Percentiles rank a stretch among this genome's conserved stretches.
phyloP scores from a whole-genome alignment of 2,888 invertebrate species.

The Isoperla grammatica region DNA sequence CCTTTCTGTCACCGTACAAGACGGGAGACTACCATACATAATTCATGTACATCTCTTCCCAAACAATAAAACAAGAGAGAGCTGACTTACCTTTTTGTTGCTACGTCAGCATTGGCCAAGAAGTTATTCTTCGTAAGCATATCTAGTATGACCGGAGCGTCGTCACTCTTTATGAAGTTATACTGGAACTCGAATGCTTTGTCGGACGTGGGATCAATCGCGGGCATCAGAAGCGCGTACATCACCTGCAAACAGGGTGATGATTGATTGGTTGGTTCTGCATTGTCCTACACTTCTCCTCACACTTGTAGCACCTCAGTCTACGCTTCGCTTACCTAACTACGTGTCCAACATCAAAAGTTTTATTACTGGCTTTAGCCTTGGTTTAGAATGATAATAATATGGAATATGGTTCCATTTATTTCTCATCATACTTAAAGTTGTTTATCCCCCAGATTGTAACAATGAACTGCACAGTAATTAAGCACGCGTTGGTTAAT shows the following conservation, averaged over 20 bases:
- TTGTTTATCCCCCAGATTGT: no score
- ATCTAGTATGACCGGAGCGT: slow-evolving; percentile 64
- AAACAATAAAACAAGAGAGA: background rate
- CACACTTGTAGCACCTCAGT: background rate
- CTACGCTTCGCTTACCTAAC: background rate
- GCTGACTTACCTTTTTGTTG: slow-evolving; percentile 55
- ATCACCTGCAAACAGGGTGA: slow-evolving; percentile 54
- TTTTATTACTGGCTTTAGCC: no score
- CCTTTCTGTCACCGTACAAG: no score
- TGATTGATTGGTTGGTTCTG: background rate
- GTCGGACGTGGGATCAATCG: slow-evolving; percentile 71
- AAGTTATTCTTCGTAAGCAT: slow-evolving; percentile 83
- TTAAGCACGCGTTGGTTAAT: no score
- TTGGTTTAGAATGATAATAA: no score
- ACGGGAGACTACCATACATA: no score
- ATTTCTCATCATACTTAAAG: no score
- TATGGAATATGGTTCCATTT: no score
- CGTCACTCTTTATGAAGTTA: slow-evolving; percentile 60
- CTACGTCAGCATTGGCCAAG: slow-evolving; percentile 69
- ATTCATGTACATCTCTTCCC: background rate
- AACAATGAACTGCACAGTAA: no score
- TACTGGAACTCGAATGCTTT: slow-evolving; percentile 66
- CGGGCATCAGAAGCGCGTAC: slow-evolving; percentile 89
- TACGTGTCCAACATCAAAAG: background rate
- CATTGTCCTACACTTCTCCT: background rate